Evolutionary conservation across 92 coral and sea anemone species (phyloP).

Genomic region (Zoanthus sansibaricus): DNA sequence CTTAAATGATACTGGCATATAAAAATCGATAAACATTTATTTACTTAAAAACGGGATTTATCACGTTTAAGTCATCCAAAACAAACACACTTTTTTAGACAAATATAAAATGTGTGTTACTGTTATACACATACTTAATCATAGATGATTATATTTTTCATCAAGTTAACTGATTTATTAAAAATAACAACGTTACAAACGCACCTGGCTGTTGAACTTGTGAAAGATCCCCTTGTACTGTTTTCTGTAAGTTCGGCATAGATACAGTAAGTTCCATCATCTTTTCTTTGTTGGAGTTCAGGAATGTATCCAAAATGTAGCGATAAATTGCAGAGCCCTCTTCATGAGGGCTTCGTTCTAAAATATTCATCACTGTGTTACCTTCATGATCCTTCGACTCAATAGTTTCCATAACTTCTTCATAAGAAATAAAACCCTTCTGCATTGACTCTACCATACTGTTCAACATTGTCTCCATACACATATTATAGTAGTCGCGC

Average conservation of each 20-base stretch:
- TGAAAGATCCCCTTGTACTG: slow-evolving; percentile 11
- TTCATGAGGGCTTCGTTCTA: slow-evolving; percentile 39
- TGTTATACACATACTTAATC: neutral
- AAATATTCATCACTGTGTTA: slow-evolving; percentile 39
- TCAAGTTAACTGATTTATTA: neutral
- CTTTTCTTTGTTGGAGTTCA: slow-evolving; percentile 8
- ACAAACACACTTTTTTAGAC: neutral
- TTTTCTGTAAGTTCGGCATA: slow-evolving; percentile 8
- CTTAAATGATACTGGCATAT: neutral
- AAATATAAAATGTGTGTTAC: neutral
- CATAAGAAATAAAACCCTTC: slow-evolving; percentile 24
- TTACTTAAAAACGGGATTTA: neutral
- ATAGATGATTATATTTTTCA: neutral
- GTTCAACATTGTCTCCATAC: slow-evolving; percentile 40
- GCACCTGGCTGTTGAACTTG: slow-evolving; percentile 20
- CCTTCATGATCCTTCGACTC: slow-evolving; percentile 34
- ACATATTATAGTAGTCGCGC: slow-evolving; percentile 40
- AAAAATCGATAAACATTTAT: neutral
- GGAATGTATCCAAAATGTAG: slow-evolving; percentile 33
- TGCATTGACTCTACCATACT: slow-evolving; percentile 38
- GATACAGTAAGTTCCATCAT: slow-evolving; percentile 3
- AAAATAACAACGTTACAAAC: neutral
- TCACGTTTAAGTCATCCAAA: neutral
- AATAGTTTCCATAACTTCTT: slow-evolving; percentile 41
- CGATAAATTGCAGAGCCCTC: slow-evolving; percentile 27